Base-by-base conservation (phyloP, 2,797 vertebrate species). In the Sebastes reedi region DNA sequence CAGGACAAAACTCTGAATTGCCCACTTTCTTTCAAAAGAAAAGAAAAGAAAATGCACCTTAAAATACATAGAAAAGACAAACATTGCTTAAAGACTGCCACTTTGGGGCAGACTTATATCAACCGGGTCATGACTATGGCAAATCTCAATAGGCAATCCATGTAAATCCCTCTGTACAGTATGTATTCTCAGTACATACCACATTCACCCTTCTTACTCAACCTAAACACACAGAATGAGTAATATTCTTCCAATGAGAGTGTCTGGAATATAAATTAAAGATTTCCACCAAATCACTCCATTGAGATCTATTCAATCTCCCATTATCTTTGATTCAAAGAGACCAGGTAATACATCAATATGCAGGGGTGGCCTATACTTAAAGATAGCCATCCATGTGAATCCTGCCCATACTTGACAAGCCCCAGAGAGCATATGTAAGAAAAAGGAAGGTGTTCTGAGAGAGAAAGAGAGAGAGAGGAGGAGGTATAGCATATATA, bases 211-310 rank as follows among this genome's bases (percentile, higher is more conserved):
- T 34, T 62, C 66, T 72, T 29, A 60, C 27, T 56, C 24, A 32
- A 67, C 39, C 68, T 70, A 39, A 84, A 83, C 18, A 72, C 42
- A 22, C 30, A 8, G 72, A 79, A 78, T 75, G 36, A 72, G 56
- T 68, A 72, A 77, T 76, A 82, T 55, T 71, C 67, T 69, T 82
- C 74, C 42, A 79, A n/a, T 14, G 54, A 72, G 42, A 77, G 58
- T 84, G 77, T 73, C 39, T 9, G 72, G 81, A 83, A 89, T 89
- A 88, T 88, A 90, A 91, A 90, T 91, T 8, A 79, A 87, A 84
- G 64, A 85, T 87, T 87, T 86, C 67, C 80, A 72, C 79, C 24
- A 81, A 90, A 88, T 93, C 85, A 85, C 78, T 75, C 84, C 62
- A 84, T 55, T 71, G 79, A 87, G 83, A 88, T 91, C 76, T 79